Base-by-base conservation (phyloP, 2,113 vertebrate genomes). In the Heptranchias perlo region DNA sequence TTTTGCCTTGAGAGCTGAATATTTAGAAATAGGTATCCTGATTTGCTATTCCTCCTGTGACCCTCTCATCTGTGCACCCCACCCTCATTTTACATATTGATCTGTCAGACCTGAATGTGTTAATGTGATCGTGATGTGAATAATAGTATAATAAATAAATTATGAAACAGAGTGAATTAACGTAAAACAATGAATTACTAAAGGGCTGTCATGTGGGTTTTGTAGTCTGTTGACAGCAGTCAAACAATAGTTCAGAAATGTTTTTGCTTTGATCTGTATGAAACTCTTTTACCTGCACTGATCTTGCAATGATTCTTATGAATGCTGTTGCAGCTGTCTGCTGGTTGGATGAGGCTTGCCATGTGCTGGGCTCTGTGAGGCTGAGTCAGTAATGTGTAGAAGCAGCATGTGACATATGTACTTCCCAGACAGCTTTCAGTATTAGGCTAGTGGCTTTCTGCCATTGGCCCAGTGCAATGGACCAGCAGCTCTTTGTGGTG, bases 401-500 rank as follows among this genome's bases (percentile, higher is more conserved):
- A 97, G 97, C 97, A 96, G 97, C 97, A 97, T 97, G 98, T 97
- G 97, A 97, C 98, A 98, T 97, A 97, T 98, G 98, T 97, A 96
- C 97, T 97, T 97, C 96, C 97, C 97, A 97, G 97, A 97, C 97
- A 97, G 97, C 97, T 97, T 97, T 97, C 97, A 91, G 97, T 97
- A 97, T 97, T 97, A 97, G 97, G 97, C 97, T 96, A 97, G 98
- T 97, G 98, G 97, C 98, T 97, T 97, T 97, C 97, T 97, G 97
- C 97, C 97, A 98, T 98, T 98, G 98, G 98, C 98, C 98, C 98
- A 86, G 97, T 97, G 98, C 98, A 96, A 96, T 97, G 97, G 97
- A 98, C 97, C 98, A 97, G 98, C 97, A 97, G 97, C 97, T 97
- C 97, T 96, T 97, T 97, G 96, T 97, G 94, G 96, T 73, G 96